Evolutionary conservation across 2,113 vertebrate genomes (phyloP).

Genomic region (Semnornis frantzii): DNA sequence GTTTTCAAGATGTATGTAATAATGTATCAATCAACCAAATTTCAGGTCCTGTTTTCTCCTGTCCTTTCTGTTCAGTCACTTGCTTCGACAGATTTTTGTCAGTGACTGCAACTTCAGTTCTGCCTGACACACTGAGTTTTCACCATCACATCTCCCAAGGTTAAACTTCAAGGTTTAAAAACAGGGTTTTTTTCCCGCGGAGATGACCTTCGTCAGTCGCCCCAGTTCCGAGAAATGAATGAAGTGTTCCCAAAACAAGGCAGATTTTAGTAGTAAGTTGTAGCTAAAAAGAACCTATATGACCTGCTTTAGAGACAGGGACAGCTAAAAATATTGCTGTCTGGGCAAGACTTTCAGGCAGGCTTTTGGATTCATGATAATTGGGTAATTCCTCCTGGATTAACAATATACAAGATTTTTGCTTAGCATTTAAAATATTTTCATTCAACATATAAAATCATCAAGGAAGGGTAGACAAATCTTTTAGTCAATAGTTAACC

Average conservation of each 20-base stretch:
- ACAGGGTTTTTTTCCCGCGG: background rate
- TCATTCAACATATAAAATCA: background rate
- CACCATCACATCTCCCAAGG: background rate
- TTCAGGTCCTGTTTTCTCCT: background rate
- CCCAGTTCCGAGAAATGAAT: constrained; percentile 51
- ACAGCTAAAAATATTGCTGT: constrained; percentile 53
- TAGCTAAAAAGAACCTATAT: constrained; percentile 30
- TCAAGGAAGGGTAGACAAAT: background rate
- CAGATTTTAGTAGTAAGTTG: constrained; percentile 36
- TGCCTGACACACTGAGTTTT: background rate
- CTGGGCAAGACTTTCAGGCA: constrained; percentile 19
- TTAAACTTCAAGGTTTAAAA: constrained; percentile 39
- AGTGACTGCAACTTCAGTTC: background rate
- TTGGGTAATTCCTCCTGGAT: background rate
- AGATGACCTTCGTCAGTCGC: background rate
- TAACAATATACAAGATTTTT: background rate
- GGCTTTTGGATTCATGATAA: background rate
- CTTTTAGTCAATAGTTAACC: background rate
- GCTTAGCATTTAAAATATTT: background rate
- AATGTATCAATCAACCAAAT: background rate
- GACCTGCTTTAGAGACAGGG: constrained; percentile 46
- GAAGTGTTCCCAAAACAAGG: constrained; percentile 54
- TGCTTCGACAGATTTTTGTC: background rate
- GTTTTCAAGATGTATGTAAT: background rate
- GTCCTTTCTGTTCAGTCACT: background rate